Percentiles rank a stretch among this genome's conserved stretches.
These are phyloP conservation scores for Eremobia ochroleuca DNA, from an alignment of 2,888 invertebrate genomes.

Conservation along the genomic window DNA sequence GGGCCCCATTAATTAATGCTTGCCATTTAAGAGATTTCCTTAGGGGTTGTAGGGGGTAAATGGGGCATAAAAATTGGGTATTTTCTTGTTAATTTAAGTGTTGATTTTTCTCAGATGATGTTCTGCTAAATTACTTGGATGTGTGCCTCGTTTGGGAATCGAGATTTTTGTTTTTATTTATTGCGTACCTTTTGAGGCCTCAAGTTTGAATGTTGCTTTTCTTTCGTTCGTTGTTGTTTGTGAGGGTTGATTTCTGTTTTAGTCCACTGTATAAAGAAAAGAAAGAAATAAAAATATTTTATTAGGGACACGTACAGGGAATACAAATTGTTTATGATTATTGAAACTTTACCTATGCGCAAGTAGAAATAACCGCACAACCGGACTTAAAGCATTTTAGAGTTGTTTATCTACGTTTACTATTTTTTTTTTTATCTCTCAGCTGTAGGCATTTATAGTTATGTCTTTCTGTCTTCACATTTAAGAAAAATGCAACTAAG, in stretches of 20 bases:
- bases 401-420: too few relatives aligned
- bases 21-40: conserved; percentile 69
- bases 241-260: neutral
- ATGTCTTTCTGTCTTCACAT: neutral
- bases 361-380: neutral
- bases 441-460: neutral
- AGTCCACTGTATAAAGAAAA: neutral
- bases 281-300: too few relatives aligned
- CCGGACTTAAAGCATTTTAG: too few relatives aligned
- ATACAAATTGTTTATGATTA: neutral
- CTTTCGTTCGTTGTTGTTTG: neutral
- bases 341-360: neutral
- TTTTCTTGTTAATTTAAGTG: conserved; percentile 64
- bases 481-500: neutral
- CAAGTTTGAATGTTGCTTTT: neutral
- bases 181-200: neutral
- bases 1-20: conserved; percentile 71
- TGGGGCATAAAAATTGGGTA: conserved; percentile 66
- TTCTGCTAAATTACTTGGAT: conserved; percentile 38
- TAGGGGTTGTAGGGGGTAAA: conserved; percentile 58
- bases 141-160: conserved; percentile 22
- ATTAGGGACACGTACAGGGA: too few relatives aligned
- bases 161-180: conserved; percentile 26
- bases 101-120: conserved; percentile 63
- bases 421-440: too few relatives aligned